Evolutionary conservation across 2,888 invertebrate species (phyloP), one percentile per base, ranked within the genome.

Genomic region (Harmothoe impar): DNA sequence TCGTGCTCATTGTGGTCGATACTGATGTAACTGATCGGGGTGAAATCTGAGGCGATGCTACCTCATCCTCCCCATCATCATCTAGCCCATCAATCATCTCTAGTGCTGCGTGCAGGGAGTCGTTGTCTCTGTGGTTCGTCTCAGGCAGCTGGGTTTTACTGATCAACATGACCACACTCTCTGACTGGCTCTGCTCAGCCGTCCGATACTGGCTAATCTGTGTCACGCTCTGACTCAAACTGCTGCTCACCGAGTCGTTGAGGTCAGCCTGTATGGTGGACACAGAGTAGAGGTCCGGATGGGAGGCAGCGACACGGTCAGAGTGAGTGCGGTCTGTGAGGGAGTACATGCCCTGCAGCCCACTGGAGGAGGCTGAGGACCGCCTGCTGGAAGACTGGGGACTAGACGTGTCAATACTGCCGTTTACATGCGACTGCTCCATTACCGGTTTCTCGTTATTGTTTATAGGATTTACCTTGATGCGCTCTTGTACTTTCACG

Each of bases 1-100:
- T 77, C 20, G 89, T 43, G 43, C 86, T 89, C 10, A 33, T 35
- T 35, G 81, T 72, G 23, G 77, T 84, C 10, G 84, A 68, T 0
- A 29, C n/a, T 7, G 89, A 85, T 23, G 43, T 77, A 0, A 54
- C 89, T 7, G 91, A 89, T 5, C 89, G 84, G 0, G 91, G 91
- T 0, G 91, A 86, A 1, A 43, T 33, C 52, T 54, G 78, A 23
- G 29, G 35, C 0, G 89, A 81, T 10, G 25, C 15, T 3, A 20
- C 54, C 29, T 78, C 89, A 20, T 15, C 29, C 20, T 54, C 89
- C 31, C 54, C 62, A 12, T 89, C 51, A 7, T 31, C n/a, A 43
- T 89, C 89, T 43, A 43, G 10, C 10, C 52, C 77, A 72, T 52
- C 77, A 25, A 52, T 31, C 52, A 78, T 10, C 78, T 31, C 29